Conservation (phyloP, 2,888 invertebrate genomes). For the Thereva unica region DNA sequence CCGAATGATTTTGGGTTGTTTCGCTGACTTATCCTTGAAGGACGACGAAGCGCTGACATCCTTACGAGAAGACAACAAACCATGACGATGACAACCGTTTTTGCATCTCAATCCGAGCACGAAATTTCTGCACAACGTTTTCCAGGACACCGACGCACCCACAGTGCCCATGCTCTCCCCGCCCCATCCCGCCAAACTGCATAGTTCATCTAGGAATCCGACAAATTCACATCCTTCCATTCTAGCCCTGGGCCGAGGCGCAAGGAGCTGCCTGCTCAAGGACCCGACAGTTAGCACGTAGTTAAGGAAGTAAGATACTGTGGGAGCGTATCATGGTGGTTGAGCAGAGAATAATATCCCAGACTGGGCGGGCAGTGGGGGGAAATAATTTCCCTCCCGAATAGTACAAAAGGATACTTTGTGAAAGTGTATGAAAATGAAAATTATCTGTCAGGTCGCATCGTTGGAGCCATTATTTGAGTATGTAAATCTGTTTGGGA, state of each 20-base stretch:
- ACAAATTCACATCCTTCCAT: slow-evolving; percentile 2
- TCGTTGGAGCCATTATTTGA: slow-evolving; percentile 39
- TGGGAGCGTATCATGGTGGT: background rate
- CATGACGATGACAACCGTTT: slow-evolving; percentile 29
- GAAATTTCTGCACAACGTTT: slow-evolving; percentile 27
- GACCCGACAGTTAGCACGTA: too few relatives aligned
- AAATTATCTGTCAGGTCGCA: slow-evolving; percentile 41
- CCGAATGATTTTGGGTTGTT: slow-evolving; percentile 8
- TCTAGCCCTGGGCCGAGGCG: background rate
- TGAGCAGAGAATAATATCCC: slow-evolving; percentile 1
- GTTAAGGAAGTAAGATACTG: too few relatives aligned
- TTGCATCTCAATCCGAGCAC: slow-evolving; percentile 32
- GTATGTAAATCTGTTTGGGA: slow-evolving; percentile 39
- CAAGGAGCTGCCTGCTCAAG: too few relatives aligned
- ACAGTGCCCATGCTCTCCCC: slow-evolving; percentile 2
- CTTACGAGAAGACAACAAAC: slow-evolving; percentile 28
- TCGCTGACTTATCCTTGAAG: slow-evolving; percentile 27
- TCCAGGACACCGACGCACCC: background rate
- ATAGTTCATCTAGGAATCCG: background rate
- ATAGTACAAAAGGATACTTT: slow-evolving; percentile 34
- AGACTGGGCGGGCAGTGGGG: background rate
- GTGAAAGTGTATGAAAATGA: slow-evolving; percentile 37
- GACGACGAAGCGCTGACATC: slow-evolving; percentile 8
- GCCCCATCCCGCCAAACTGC: background rate
- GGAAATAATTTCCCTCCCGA: slow-evolving; percentile 24